phyloP scores from a whole-genome alignment of 2,797 vertebrate species.

The Hoplostethus mediterraneus region DNA sequence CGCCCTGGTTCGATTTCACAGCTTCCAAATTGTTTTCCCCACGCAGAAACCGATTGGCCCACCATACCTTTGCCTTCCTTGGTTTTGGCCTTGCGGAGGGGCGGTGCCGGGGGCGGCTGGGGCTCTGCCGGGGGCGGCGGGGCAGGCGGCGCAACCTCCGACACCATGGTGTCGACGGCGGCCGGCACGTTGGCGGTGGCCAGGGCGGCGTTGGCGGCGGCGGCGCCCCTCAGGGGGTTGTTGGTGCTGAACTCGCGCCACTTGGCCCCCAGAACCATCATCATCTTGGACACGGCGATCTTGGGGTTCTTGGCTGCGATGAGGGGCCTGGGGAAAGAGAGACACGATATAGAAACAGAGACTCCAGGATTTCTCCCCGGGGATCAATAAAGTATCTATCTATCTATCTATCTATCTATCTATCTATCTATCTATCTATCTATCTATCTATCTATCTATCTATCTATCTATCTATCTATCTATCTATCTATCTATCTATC shows the following conservation, averaged over 20 bases:
- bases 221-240: conserved; percentile 95
- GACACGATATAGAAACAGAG: not conserved
- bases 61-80: conserved; percentile 96
- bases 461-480: too few species aligned
- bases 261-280: conserved; percentile 98
- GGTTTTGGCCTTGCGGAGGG: conserved; percentile 96
- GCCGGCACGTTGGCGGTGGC: conserved; percentile 92
- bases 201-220: conserved; percentile 91
- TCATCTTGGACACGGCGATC: conserved; percentile 99
- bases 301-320: conserved; percentile 98
- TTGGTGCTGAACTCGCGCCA: conserved; percentile 99
- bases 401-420: too few species aligned
- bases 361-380: not conserved
- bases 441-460: too few species aligned
- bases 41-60: too few species aligned
- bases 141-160: conserved; percentile 71
- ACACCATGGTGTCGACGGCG: conserved; percentile 94
- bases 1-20: too few species aligned
- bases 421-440: too few species aligned
- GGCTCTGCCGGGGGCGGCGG: conserved; percentile 43
- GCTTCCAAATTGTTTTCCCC: too few species aligned
- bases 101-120: conserved; percentile 82
- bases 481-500: too few species aligned
- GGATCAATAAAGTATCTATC: too few species aligned
- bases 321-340: conserved; percentile 86